Percentiles rank a stretch among this genome's conserved stretches.
Evolutionary conservation across 2,888 invertebrate genomes (phyloP).

Genomic region (Bellardia pandia): DNA sequence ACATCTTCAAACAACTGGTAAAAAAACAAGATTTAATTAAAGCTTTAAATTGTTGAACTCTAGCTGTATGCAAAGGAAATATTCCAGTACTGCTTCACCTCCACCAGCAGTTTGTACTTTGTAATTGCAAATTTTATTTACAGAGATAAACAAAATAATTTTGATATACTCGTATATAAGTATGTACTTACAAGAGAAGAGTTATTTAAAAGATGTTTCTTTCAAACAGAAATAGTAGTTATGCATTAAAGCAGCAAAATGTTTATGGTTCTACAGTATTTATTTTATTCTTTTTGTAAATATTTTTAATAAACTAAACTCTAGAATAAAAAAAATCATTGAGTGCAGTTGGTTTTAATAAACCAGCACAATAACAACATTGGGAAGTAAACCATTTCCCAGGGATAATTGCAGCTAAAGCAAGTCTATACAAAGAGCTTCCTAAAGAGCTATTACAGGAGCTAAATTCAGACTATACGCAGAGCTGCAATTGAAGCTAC

Average conservation of each 20-base stretch:
- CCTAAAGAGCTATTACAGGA: neutral
- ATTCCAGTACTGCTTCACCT: constrained; percentile 1
- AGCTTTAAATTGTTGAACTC: constrained; percentile 58
- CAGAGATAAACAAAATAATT: constrained; percentile 22
- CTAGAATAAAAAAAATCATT: constrained; percentile 3
- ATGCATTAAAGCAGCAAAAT: constrained; percentile 14
- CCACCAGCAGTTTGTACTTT: neutral
- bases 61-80: constrained; percentile 8
- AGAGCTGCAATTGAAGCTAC: too few species aligned
- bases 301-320: neutral
- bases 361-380: constrained; percentile 5
- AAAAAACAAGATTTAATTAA: constrained; percentile 55
- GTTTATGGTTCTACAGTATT: neutral
- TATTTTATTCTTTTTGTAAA: constrained; percentile 3
- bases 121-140: constrained; percentile 12
- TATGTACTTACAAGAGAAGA: neutral
- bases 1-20: neutral
- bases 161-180: neutral
- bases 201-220: constrained; percentile 9
- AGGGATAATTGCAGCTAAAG: neutral
- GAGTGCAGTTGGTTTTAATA: constrained; percentile 36
- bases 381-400: constrained; percentile 32
- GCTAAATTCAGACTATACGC: neutral
- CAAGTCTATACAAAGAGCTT: neutral
- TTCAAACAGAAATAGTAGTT: neutral